Percentiles rank a stretch among this genome's conserved stretches.
Evolutionary conservation across 2,113 vertebrate genomes (phyloP).

Genomic region (Albula glossodonta): DNA sequence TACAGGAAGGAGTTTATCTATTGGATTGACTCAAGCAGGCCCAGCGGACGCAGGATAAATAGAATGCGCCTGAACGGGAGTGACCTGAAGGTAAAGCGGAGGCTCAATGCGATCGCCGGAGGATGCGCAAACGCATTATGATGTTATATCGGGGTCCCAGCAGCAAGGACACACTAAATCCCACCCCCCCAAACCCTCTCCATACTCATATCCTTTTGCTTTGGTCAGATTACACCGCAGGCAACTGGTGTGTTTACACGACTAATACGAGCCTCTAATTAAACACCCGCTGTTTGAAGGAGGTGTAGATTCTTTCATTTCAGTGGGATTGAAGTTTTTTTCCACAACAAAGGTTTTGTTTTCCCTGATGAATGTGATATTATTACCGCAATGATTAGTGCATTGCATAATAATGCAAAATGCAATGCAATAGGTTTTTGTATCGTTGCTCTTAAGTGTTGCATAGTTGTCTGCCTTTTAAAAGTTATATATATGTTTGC

Average conservation of each 20-base stretch:
- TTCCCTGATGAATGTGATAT: not conserved
- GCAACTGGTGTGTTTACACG: not conserved
- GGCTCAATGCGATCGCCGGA: not conserved
- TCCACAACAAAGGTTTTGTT: not conserved
- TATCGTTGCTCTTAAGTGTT: not conserved
- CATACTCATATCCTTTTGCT: not conserved
- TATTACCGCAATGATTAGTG: not conserved
- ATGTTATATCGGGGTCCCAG: not conserved
- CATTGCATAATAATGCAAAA: not conserved
- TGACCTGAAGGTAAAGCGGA: conserved; percentile 75
- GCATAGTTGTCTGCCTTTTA: not conserved
- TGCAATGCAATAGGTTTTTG: not conserved
- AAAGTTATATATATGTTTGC: not conserved
- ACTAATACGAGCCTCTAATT: not conserved
- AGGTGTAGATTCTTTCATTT: not conserved
- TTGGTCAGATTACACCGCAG: not conserved
- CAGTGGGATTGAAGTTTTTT: not conserved
- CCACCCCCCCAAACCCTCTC: not conserved
- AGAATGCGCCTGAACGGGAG: conserved; percentile 85
- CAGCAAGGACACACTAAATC: conserved; percentile 8
- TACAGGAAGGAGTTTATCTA: conserved; percentile 86
- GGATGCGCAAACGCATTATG: not conserved
- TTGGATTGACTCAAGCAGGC: conserved; percentile 87
- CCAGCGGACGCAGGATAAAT: conserved; percentile 83
- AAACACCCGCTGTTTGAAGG: not conserved